Percentiles rank a stretch among this genome's conserved stretches.
Evolutionary conservation across 2,888 invertebrate species (phyloP).

Genomic region (Trypoxylon attenuatum): DNA sequence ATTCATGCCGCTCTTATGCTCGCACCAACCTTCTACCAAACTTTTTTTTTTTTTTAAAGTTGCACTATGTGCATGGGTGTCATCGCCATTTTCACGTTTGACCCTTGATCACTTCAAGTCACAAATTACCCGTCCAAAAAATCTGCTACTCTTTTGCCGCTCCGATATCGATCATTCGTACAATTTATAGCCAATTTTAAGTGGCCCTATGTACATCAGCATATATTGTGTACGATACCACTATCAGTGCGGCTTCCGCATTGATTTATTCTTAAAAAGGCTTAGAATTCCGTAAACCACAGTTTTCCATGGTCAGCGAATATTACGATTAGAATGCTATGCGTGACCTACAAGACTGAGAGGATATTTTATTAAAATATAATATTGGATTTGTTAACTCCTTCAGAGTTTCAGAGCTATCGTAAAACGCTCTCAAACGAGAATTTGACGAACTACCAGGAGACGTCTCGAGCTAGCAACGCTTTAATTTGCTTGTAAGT

Average conservation of each 20-base stretch:
- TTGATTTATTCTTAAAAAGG: neutral
- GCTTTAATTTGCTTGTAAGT: neutral
- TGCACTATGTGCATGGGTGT: neutral
- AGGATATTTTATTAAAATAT: too few relatives aligned
- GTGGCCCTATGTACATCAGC: too few relatives aligned
- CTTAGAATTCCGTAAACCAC: neutral
- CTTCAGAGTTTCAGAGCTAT: slow-evolving; percentile 4
- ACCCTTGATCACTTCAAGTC: too few relatives aligned
- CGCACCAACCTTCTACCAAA: neutral
- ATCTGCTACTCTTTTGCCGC: too few relatives aligned
- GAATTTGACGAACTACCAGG: neutral
- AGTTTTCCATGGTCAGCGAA: too few relatives aligned
- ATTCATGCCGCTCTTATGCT: slow-evolving; percentile 16
- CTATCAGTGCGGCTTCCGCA: neutral
- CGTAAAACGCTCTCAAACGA: neutral
- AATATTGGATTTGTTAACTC: slow-evolving; percentile 21
- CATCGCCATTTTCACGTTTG: neutral
- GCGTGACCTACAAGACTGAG: too few relatives aligned
- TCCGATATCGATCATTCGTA: neutral
- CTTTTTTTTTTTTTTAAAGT: too few relatives aligned
- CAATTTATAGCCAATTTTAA: neutral
- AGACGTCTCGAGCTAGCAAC: neutral
- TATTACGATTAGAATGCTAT: too few relatives aligned
- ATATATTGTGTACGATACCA: too few relatives aligned
- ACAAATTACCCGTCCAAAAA: too few relatives aligned